A percentile compares a stretch with the other conserved stretches of the same genome.
These are phyloP conservation scores for Pyxicephalus adspersus DNA, from an alignment of 2,113 vertebrate species.

Conservation along the genomic window DNA sequence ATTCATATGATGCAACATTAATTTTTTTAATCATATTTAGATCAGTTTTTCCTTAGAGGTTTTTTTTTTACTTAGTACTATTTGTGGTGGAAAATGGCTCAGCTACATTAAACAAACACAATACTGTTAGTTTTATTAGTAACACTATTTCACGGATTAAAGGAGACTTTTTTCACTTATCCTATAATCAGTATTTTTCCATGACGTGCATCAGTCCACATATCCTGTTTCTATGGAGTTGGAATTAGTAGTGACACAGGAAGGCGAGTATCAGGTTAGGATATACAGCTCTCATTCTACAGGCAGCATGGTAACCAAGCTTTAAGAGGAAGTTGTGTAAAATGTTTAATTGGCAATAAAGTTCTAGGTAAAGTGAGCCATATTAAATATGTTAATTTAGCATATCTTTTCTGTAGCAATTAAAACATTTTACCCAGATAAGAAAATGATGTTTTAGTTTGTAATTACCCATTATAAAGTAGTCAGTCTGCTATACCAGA, in stretches of 20 bases:
- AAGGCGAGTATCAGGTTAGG: not conserved
- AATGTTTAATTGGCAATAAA: constrained; percentile 37
- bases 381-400: not conserved
- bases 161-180: not conserved
- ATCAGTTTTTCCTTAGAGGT: too few species aligned
- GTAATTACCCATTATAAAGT: too few species aligned
- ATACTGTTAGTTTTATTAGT: not conserved
- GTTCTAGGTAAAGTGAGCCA: not conserved
- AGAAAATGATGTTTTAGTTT: not conserved
- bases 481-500: too few species aligned
- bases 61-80: too few species aligned
- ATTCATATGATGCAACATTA: too few species aligned
- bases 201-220: not conserved
- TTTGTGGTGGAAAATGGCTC: not conserved
- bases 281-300: not conserved
- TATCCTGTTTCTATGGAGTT: constrained; percentile 22
- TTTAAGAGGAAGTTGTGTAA: constrained; percentile 21
- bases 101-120: not conserved
- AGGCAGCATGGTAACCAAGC: constrained; percentile 15
- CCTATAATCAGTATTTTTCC: not conserved
- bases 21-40: too few species aligned
- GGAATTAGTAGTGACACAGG: constrained; percentile 6
- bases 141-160: not conserved
- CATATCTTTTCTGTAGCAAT: not conserved
- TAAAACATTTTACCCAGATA: not conserved